phyloP scores from a whole-genome alignment of 2,888 invertebrate genomes.

The Hypercompe scribonia region DNA sequence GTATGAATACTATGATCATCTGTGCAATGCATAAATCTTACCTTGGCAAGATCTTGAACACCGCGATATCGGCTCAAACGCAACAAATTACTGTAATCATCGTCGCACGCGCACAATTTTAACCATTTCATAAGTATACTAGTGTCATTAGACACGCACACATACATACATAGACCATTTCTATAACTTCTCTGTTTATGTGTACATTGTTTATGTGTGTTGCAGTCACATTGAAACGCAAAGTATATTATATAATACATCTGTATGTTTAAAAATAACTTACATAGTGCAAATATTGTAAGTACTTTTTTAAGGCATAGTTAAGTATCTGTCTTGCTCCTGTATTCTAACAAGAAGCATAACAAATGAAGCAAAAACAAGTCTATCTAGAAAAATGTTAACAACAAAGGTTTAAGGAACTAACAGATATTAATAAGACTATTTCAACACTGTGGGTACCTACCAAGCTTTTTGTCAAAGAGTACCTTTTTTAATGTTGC shows the following conservation, averaged over 20 bases:
- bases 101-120: slow-evolving; percentile 63
- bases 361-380: slow-evolving; percentile 37
- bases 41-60: slow-evolving; percentile 61
- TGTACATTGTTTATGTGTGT: slow-evolving; percentile 20
- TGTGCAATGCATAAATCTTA: slow-evolving; percentile 55
- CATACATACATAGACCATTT: slow-evolving; percentile 29
- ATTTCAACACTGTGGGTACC: slow-evolving; percentile 28
- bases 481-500: slow-evolving; percentile 21
- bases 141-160: slow-evolving; percentile 55
- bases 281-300: not conserved
- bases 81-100: slow-evolving; percentile 68
- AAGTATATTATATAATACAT: not conserved
- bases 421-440: slow-evolving; percentile 29
- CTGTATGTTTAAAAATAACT: not conserved
- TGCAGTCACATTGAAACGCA: not conserved
- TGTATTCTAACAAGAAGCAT: slow-evolving; percentile 28
- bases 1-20: slow-evolving; percentile 50
- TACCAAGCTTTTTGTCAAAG: slow-evolving; percentile 18
- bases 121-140: slow-evolving; percentile 62
- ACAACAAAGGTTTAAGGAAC: slow-evolving; percentile 38
- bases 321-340: slow-evolving; percentile 6
- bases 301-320: not conserved
- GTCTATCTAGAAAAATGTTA: slow-evolving; percentile 16
- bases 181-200: slow-evolving; percentile 32
- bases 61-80: slow-evolving; percentile 60